These are phyloP conservation scores for Nyctereutes procyonoides DNA, from an alignment of 2,113 vertebrate species.

Conservation along the genomic window DNA sequence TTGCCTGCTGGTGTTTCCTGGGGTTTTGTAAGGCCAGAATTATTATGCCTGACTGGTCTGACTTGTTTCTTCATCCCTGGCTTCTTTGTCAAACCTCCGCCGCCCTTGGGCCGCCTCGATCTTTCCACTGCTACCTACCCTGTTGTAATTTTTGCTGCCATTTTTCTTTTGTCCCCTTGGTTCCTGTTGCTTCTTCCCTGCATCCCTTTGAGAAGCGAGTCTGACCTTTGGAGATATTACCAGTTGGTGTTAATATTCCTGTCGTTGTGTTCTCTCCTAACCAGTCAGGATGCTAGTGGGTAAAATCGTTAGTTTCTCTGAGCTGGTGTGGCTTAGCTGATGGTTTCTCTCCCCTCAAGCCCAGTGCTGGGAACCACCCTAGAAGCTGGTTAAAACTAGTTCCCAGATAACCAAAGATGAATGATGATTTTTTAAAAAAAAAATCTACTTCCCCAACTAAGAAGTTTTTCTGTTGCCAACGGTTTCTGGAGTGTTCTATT, in stretches of 20 bases:
- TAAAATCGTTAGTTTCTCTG: neutral
- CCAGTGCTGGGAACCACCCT: neutral
- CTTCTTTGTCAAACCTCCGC: neutral
- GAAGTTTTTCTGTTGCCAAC: neutral
- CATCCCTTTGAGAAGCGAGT: neutral
- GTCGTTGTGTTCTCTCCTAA: neutral
- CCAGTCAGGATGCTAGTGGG: neutral
- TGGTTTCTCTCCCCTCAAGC: neutral
- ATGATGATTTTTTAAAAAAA: neutral
- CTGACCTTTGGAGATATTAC: neutral
- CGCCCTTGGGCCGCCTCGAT: neutral
- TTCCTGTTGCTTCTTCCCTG: neutral
- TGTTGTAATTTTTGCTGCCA: neutral
- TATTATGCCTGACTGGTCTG: neutral
- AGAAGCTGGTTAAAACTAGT: slow-evolving; percentile 12
- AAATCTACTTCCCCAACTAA: neutral
- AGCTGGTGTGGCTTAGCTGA: neutral
- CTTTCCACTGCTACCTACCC: neutral
- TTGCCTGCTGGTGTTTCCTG: neutral
- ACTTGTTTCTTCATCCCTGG: neutral
- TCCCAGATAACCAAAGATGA: neutral
- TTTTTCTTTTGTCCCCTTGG: neutral
- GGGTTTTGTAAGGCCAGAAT: neutral
- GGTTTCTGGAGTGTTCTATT: neutral
- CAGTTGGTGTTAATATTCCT: neutral